Evolutionary conservation across 2,113 vertebrate genomes (phyloP).

Genomic region (Stegastes partitus): DNA sequence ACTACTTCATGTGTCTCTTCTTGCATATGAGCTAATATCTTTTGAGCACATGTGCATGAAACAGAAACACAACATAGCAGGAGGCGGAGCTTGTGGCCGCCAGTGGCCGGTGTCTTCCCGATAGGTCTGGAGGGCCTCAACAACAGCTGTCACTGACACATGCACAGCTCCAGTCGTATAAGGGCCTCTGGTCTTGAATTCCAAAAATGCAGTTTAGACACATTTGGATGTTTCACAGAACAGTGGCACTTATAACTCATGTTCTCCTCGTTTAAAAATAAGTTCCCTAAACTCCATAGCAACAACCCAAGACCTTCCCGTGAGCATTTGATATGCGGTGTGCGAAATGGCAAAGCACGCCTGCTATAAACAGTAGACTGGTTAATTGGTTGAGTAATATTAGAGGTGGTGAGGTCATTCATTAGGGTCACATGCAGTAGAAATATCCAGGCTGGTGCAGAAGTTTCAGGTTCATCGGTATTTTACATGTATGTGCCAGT

Average conservation of each 20-base stretch:
- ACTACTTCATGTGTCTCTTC: neutral
- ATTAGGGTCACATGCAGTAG: neutral
- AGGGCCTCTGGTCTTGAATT: conserved; percentile 75
- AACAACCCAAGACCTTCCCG: conserved; percentile 73
- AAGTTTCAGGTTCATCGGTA: neutral
- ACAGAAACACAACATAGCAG: conserved; percentile 33
- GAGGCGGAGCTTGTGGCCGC: conserved; percentile 41
- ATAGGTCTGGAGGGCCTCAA: conserved; percentile 72
- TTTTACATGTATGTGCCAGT: neutral
- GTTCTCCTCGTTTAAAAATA: conserved; percentile 75
- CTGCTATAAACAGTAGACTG: conserved; percentile 32
- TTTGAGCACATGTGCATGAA: conserved; percentile 1
- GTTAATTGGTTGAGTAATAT: conserved; percentile 23
- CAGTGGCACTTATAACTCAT: conserved; percentile 61
- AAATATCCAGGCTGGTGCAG: neutral
- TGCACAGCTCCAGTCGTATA: conserved; percentile 64
- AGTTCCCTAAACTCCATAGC: conserved; percentile 51
- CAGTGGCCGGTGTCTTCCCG: conserved; percentile 48
- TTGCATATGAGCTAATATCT: neutral
- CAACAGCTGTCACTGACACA: conserved; percentile 89
- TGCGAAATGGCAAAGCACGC: neutral
- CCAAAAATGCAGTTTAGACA: conserved; percentile 77
- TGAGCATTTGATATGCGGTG: conserved; percentile 43
- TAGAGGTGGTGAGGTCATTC: conserved; percentile 16
- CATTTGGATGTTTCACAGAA: conserved; percentile 75